Evolutionary conservation across 2,888 invertebrate species (phyloP), one percentile per base, ranked within the genome.

Genomic region (Rhagophthalmus giganteus): DNA sequence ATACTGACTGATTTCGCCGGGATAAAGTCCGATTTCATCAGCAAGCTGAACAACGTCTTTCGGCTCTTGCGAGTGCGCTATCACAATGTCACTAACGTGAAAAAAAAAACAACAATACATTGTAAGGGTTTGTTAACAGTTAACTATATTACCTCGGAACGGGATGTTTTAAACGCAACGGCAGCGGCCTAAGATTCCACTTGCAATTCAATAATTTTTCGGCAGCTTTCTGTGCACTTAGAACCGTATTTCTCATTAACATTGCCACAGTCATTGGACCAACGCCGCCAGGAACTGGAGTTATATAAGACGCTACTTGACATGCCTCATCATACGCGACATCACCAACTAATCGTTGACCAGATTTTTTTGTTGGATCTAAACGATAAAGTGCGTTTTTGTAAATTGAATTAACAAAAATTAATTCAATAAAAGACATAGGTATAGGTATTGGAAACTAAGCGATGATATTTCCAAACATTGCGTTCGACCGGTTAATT

Each of bases 191-290:
- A 11, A 94, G 73, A 27, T 81, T 81, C 95, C 95, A 94, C 24
- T 76, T 68, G n/a, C 76, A 76, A 39, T 76, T 77, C n/a, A 82
- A 67, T 12, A 85, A 64, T 14, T 78, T 79, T 14, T 81, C 76
- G 8, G 82, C 81, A 40, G 83, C 78, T 35, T 81, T 79, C 62
- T 83, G 77, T 5, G 95, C 94, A 38, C 94, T 87, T 58, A 87
- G 80, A 24, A 95, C 89, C 0, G 96, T 97, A 77, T 99, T 99
- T 64, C 85, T 84, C 92, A 96, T 93, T 20, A 94, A 77, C 95
- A 97, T 97, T 11, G 96, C 95, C 57, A 96, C 99, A 0, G 99
- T 99, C 96, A 99, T 97, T 9, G 98, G 99, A 0, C 99, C 99
- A 52, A 99, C 98, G 55, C 99, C 99, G 45, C 92, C 91, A 7